Base-by-base conservation (phyloP, 2,113 vertebrate species). In the Malurus cyaneus region DNA sequence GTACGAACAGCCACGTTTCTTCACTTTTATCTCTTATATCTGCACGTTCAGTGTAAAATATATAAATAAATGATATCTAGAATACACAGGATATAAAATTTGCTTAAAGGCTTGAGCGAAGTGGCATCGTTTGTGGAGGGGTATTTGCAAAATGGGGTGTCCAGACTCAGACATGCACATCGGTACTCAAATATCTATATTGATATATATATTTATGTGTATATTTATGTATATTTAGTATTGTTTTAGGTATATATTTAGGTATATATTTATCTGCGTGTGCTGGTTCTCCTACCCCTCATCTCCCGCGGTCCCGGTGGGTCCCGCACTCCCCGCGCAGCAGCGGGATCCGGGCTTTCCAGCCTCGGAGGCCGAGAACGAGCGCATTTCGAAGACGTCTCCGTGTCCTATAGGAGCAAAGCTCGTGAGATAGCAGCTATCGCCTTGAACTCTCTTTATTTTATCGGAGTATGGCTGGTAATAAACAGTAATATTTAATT, bases 401-500 rank as follows among this genome's bases (percentile, higher is more conserved):
- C 97, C 53, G 86, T 95, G 97, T 97, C 97, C 96, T 97, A 98
- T 98, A 98, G 98, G 98, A 98, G 98, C 97, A 98, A 97, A 93
- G 96, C 97, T 97, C 71, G 97, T 98, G 97, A 98, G 98, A 98
- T 97, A 97, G 97, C 94, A 94, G 52, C 91, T 96, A 97, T 97
- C 96, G 97, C 97, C 96, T 94, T 86, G 93, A 97, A 96, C 97
- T 97, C 97, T 96, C 97, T 98, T 97, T 97, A 97, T 98, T 98
- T 98, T 98, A 98, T 98, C 98, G 85, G 97, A 97, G 96, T 97
- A 96, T 97, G 97, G 97, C 97, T 96, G 96, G 97, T 97, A 97
- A 98, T 97, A 98, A 98, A 97, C 97, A 97, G 97, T 97, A 98
- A 97, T 98, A 98, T 98, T 98, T 97, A 98, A 98, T 98, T 98